Conservation (phyloP, 1,140 invertebrate species). For the Lasioglossum baleicum region DNA sequence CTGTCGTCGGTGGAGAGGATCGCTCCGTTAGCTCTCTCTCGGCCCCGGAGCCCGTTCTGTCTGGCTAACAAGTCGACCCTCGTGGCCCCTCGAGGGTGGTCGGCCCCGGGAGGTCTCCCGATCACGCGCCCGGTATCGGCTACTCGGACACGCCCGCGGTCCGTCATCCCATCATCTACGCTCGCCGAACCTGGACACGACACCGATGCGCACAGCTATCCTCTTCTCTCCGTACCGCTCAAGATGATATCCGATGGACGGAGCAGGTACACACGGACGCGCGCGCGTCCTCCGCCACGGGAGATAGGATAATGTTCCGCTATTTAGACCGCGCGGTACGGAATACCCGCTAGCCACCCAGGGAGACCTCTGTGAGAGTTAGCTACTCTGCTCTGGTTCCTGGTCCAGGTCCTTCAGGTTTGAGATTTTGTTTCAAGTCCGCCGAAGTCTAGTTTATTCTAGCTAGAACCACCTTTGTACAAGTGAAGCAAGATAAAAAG, state of each 20-base stretch:
- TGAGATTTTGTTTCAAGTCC: too few relatives aligned
- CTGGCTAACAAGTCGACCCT: conserved; percentile 74
- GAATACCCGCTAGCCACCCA: conserved; percentile 58
- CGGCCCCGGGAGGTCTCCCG: conserved; percentile 73
- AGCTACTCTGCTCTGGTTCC: too few relatives aligned
- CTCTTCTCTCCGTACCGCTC: conserved; percentile 11
- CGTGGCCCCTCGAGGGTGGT: conserved; percentile 75
- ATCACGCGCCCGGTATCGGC: conserved; percentile 73
- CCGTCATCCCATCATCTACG: conserved; percentile 73
- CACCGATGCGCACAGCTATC: conserved; percentile 30
- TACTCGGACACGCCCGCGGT: conserved; percentile 74
- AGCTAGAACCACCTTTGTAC: too few relatives aligned
- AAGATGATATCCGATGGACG: conserved; percentile 29
- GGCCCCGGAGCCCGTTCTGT: conserved; percentile 59
- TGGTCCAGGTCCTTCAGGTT: background rate
- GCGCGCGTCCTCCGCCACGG: conserved; percentile 32
- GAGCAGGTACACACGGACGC: conserved; percentile 30
- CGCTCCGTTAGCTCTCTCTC: conserved; percentile 61
- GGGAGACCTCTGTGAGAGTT: conserved; percentile 33
- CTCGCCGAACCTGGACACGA: conserved; percentile 62
- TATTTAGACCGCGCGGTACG: conserved; percentile 53
- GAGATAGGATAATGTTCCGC: conserved; percentile 64
- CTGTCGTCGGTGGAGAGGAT: conserved; percentile 55
- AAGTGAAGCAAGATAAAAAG: too few relatives aligned
- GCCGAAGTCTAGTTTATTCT: too few relatives aligned